Conservation (phyloP, 2,113 vertebrate genomes). For the Bufo bufo region DNA sequence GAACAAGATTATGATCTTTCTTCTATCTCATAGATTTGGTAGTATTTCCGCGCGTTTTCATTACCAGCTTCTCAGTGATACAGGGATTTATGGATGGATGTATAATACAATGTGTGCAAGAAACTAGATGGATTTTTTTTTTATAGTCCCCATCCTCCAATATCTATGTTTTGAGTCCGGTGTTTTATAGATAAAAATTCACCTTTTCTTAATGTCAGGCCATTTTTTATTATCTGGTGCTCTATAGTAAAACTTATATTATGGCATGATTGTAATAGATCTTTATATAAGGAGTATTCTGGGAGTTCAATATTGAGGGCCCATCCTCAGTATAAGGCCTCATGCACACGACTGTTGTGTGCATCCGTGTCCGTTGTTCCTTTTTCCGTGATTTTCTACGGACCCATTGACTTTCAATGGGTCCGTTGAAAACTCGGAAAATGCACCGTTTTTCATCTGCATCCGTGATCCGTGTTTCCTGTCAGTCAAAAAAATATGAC, state of each 20-base stretch:
- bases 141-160: not conserved
- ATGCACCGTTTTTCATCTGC: no score
- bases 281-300: not conserved
- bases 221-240: not conserved
- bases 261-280: not conserved
- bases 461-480: no score
- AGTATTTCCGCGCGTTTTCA: slow-evolving; percentile 53
- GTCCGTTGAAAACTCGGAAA: no score
- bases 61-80: slow-evolving; percentile 51
- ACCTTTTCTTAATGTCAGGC: not conserved
- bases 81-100: slow-evolving; percentile 54
- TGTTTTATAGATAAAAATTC: slow-evolving; percentile 28
- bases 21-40: slow-evolving; percentile 56
- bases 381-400: no score
- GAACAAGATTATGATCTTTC: slow-evolving; percentile 56
- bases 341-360: no score
- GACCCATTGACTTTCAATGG: no score
- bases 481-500: no score
- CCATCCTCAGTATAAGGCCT: no score
- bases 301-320: no score
- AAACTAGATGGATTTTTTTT: slow-evolving; percentile 49
- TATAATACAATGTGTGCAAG: slow-evolving; percentile 45
- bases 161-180: slow-evolving; percentile 18
- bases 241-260: not conserved
- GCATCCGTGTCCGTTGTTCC: no score